These are phyloP conservation scores for Carcharodon carcharias DNA, from an alignment of 2,797 vertebrate species.

Conservation along the genomic window DNA sequence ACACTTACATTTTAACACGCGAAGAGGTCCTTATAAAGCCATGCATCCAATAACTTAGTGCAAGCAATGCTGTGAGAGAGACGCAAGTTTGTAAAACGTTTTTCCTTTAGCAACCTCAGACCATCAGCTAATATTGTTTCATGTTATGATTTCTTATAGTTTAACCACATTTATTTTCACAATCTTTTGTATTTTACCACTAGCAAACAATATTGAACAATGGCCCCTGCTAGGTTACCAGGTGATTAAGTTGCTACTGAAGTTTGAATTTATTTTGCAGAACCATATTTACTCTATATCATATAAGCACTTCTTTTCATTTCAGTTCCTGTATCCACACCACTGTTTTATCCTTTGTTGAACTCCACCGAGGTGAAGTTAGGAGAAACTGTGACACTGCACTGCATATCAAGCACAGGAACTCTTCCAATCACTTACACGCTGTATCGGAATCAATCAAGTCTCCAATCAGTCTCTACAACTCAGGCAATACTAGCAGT, in stretches of 20 bases:
- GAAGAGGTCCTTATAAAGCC: neutral
- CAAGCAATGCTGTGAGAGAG: neutral
- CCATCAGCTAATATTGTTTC: neutral
- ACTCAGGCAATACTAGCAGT: neutral
- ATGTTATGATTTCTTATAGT: neutral
- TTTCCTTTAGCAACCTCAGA: neutral
- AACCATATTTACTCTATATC: neutral
- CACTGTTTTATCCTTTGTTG: neutral
- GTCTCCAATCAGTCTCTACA: neutral
- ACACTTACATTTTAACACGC: neutral
- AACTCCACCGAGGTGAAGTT: neutral
- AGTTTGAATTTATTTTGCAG: constrained; percentile 4
- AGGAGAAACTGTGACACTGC: constrained; percentile 3
- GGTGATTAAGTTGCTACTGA: neutral
- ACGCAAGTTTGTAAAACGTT: neutral
- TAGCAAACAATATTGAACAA: neutral
- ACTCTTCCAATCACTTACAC: constrained; percentile 27
- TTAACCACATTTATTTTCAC: neutral
- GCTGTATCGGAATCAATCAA: neutral
- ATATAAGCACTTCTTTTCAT: neutral
- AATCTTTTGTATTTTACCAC: neutral
- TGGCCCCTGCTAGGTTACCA: neutral
- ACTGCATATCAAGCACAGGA: constrained; percentile 9
- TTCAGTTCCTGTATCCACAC: constrained; percentile 17
- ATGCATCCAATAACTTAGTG: neutral